Evolutionary conservation across 2,888 invertebrate species (phyloP).

Genomic region (Gari tellinella): DNA sequence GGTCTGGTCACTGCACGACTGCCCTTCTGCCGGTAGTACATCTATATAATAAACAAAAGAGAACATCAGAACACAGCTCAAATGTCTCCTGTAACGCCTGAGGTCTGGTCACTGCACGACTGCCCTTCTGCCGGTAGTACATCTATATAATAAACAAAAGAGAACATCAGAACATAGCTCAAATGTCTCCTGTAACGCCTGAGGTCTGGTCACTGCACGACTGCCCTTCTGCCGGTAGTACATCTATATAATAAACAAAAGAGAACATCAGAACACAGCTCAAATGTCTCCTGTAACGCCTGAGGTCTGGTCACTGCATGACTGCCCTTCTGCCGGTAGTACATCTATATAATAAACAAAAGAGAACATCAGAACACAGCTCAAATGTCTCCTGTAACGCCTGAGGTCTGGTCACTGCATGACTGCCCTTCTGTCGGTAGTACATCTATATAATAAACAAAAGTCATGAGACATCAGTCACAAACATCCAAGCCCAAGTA

Average conservation of each 20-base stretch:
- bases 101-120: conserved; percentile 81
- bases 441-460: no score
- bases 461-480: no score
- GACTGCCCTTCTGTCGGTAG: conserved; percentile 81
- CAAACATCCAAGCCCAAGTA: no score
- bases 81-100: conserved; percentile 83
- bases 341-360: no score
- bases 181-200: conserved; percentile 83
- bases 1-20: conserved; percentile 81
- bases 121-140: conserved; percentile 82
- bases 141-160: no score
- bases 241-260: no score
- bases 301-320: conserved; percentile 82
- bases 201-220: conserved; percentile 82
- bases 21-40: conserved; percentile 83
- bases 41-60: no score
- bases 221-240: conserved; percentile 82
- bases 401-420: conserved; percentile 82
- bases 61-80: conserved; percentile 82
- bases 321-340: conserved; percentile 81
- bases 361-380: conserved; percentile 80
- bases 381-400: conserved; percentile 84
- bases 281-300: conserved; percentile 83
- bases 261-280: conserved; percentile 81
- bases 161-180: conserved; percentile 82